Evolutionary conservation across 2,113 vertebrate species (phyloP).

Genomic region (Macheiramphus alcinus): DNA sequence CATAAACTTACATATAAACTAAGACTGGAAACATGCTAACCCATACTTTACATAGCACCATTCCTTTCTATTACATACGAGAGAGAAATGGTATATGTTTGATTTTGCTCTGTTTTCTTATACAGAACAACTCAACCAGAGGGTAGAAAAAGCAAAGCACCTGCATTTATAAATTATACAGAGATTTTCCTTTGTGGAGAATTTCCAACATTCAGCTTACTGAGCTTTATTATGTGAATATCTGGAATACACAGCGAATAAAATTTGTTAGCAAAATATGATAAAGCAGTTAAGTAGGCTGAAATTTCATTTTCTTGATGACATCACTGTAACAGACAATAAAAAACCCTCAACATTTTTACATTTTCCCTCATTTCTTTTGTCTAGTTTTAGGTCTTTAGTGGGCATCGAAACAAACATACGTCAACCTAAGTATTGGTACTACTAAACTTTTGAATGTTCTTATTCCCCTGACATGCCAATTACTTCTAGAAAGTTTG

Average conservation of each 20-base stretch:
- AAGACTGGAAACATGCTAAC: neutral
- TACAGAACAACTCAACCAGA: neutral
- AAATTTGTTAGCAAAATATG: neutral
- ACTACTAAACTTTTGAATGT: neutral
- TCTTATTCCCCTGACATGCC: neutral
- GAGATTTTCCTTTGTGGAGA: neutral
- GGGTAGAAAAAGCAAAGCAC: neutral
- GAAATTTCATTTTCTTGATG: neutral
- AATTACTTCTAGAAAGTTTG: constrained; percentile 33
- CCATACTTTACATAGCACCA: neutral
- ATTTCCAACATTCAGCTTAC: neutral
- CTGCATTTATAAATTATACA: neutral
- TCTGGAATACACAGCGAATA: neutral
- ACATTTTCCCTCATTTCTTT: neutral
- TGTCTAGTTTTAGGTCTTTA: neutral
- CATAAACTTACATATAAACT: neutral
- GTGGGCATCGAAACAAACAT: neutral
- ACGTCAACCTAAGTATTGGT: neutral
- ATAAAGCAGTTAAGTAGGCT: neutral
- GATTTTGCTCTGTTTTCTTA: neutral
- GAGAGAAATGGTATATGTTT: neutral
- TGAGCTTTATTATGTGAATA: neutral
- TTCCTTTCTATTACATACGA: neutral
- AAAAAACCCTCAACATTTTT: neutral
- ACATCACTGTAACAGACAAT: neutral